Conservation (phyloP, 2,888 invertebrate species). For the Drosophila kuntzei region DNA sequence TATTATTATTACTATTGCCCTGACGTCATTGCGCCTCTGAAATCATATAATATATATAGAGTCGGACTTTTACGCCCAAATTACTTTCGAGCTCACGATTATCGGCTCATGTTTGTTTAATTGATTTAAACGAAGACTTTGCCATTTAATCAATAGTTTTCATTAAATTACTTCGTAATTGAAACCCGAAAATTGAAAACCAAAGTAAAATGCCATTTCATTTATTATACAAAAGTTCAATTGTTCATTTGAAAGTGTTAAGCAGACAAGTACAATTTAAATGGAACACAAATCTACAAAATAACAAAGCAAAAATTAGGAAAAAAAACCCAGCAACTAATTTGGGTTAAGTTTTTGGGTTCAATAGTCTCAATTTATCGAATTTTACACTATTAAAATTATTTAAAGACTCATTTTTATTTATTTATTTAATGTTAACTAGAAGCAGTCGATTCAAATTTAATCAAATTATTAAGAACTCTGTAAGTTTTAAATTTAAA, state of each 20-base stretch:
- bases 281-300: conserved; percentile 40
- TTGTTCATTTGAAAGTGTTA: conserved; percentile 46
- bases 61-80: conserved; percentile 22
- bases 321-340: conserved; percentile 2
- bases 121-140: conserved; percentile 57
- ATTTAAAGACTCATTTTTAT: too few relatives aligned
- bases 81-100: conserved; percentile 19
- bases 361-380: background rate
- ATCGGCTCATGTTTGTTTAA: conserved; percentile 59
- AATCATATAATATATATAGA: conserved; percentile 9
- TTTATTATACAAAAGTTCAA: conserved; percentile 62
- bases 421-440: too few relatives aligned
- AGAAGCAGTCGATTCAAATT: too few relatives aligned
- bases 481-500: too few relatives aligned
- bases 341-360: conserved; percentile 10
- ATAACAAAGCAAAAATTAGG: conserved; percentile 1
- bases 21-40: conserved; percentile 45
- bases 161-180: conserved; percentile 22
- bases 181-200: conserved; percentile 23
- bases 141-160: conserved; percentile 40
- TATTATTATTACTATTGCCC: conserved; percentile 28
- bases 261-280: conserved; percentile 50
- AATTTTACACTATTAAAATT: too few relatives aligned
- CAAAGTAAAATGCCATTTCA: conserved; percentile 28
- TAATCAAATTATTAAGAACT: too few relatives aligned